These are phyloP conservation scores for Ormyrus pomaceus DNA, from an alignment of 2,888 invertebrate species.

Conservation along the genomic window DNA sequence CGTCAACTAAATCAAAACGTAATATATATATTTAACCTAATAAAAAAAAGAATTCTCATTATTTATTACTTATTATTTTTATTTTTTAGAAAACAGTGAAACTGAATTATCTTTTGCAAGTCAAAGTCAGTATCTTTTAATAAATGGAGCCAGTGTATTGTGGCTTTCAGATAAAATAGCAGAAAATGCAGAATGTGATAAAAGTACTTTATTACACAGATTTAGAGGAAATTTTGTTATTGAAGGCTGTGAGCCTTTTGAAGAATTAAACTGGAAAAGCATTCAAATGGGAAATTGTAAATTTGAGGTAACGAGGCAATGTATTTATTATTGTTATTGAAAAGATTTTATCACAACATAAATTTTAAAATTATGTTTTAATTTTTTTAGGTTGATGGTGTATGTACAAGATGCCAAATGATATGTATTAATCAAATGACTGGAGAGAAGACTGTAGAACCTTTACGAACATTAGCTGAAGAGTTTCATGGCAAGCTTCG, in stretches of 20 bases:
- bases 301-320: slow-evolving; percentile 79
- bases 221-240: slow-evolving; percentile 95
- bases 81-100: slow-evolving; percentile 60
- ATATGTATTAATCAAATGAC: slow-evolving; percentile 94
- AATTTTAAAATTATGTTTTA: slow-evolving; percentile 4
- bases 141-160: slow-evolving; percentile 86
- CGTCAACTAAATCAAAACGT: slow-evolving; percentile 43
- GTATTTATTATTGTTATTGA: neutral
- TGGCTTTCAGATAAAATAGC: slow-evolving; percentile 82
- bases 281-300: slow-evolving; percentile 81
- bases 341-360: neutral
- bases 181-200: slow-evolving; percentile 73
- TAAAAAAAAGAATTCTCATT: slow-evolving; percentile 32
- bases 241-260: slow-evolving; percentile 83
- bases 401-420: slow-evolving; percentile 95
- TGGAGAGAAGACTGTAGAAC: slow-evolving; percentile 87
- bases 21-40: slow-evolving; percentile 45
- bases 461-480: slow-evolving; percentile 85
- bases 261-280: slow-evolving; percentile 84
- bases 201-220: slow-evolving; percentile 82
- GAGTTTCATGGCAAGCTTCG: slow-evolving; percentile 85
- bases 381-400: slow-evolving; percentile 81
- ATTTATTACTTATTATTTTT: slow-evolving; percentile 6
- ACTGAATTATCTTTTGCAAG: slow-evolving; percentile 83
- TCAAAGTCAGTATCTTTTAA: slow-evolving; percentile 90